A percentile compares a stretch with the other conserved stretches of the same genome.
Evolutionary conservation across 1,140 invertebrate genomes (phyloP).

Genomic region (Hormaphis cornu): DNA sequence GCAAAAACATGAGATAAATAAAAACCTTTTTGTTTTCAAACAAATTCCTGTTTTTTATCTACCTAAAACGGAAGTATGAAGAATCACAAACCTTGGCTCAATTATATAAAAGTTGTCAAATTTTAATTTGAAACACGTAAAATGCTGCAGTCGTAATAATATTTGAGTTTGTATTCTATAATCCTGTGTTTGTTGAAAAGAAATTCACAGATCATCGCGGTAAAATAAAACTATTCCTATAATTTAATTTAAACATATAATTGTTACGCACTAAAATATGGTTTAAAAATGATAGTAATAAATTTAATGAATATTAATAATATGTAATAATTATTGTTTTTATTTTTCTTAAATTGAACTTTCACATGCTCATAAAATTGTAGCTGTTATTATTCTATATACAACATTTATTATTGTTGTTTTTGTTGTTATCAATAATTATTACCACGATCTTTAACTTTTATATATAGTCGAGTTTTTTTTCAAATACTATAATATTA

Average conservation of each 20-base stretch:
- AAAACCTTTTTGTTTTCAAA: not conserved
- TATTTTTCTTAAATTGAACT: slow-evolving; percentile 23
- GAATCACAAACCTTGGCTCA: slow-evolving; percentile 7
- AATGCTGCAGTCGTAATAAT: slow-evolving; percentile 28
- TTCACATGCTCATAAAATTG: too few species aligned
- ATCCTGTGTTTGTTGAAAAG: slow-evolving; percentile 18
- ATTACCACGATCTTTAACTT: slow-evolving; percentile 22
- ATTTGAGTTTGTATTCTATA: slow-evolving; percentile 22
- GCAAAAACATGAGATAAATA: not conserved
- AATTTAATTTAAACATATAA: not conserved
- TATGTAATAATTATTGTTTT: not conserved
- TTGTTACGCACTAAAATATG: slow-evolving; percentile 17
- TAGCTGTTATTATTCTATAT: slow-evolving; percentile 15
- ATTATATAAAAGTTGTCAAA: slow-evolving; percentile 11
- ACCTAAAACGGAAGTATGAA: slow-evolving; percentile 24
- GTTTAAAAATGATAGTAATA: slow-evolving; percentile 23
- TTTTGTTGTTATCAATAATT: too few species aligned
- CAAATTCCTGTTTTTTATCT: slow-evolving; percentile 16
- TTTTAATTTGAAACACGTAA: slow-evolving; percentile 24
- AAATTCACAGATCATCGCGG: slow-evolving; percentile 3
- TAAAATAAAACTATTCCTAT: not conserved
- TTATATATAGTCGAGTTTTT: not conserved
- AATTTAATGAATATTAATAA: slow-evolving; percentile 26
- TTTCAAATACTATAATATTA: not conserved
- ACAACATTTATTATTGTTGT: slow-evolving; percentile 28